These are phyloP conservation scores for Antheraea mylitta DNA, from an alignment of 1,140 invertebrate genomes.

Conservation along the genomic window DNA sequence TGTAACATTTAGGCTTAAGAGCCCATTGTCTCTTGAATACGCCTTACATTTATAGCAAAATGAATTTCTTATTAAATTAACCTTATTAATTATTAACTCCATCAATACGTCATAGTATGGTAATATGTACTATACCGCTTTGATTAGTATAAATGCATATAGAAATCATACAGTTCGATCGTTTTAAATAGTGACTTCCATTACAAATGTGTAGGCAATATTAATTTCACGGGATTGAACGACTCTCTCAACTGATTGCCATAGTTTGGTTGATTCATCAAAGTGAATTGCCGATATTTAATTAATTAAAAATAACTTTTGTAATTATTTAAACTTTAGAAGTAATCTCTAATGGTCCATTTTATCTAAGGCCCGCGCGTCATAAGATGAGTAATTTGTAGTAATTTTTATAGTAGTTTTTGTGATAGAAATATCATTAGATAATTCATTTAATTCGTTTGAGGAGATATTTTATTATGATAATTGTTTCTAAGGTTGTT, in stretches of 20 bases:
- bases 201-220: constrained; percentile 1
- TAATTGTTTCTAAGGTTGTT: no score
- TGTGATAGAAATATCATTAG: background rate
- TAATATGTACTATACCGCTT: no score
- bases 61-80: no score
- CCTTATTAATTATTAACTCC: no score
- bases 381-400: constrained; percentile 10
- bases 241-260: constrained; percentile 18
- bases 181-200: background rate
- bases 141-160: background rate
- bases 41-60: no score
- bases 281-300: constrained; percentile 15
- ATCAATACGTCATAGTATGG: no score
- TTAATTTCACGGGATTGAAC: constrained; percentile 21
- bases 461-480: background rate
- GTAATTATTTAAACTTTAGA: constrained; percentile 6
- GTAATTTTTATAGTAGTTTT: constrained; percentile 14
- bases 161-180: background rate
- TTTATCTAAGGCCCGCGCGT: constrained; percentile 1
- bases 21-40: no score
- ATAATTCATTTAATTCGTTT: background rate
- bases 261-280: constrained; percentile 11
- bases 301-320: constrained; percentile 18
- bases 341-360: constrained; percentile 9
- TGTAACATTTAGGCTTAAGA: no score